Evolutionary conservation across 2,888 invertebrate genomes (phyloP), one percentile per base, ranked within the genome.

Genomic region (Dinocampus coccinellae): DNA sequence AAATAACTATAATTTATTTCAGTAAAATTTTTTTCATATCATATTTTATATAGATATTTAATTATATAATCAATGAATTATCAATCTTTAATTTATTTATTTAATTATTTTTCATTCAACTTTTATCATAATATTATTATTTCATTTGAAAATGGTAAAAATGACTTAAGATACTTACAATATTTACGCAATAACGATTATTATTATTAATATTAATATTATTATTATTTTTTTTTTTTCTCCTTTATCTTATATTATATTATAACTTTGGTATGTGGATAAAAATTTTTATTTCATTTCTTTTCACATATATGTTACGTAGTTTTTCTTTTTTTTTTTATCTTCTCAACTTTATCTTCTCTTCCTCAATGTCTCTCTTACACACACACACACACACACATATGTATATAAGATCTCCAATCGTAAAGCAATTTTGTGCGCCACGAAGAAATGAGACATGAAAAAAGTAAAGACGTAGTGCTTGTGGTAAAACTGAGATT

Each of bases 131-230:
- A 34, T 68, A 29, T 47, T 68, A 29, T 7, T 26, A 53, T 66
- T 70, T 70, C 71, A 71, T 68, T 78, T 81, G 81, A 82, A 82
- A 83, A 82, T 82, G 72, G 84, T 84, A 83, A 81, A 84, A 84
- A 84, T 82, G 77, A 79, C 78, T 80, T 79, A 80, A 73, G 39
- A 64, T 75, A 70, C 63, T 70, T 66, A 57, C 29, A 57, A 47
- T 47, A 47, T 16, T 20, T 47, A 7, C 16, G 16, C 20, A 47
- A 47, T 47, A 16, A 47, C 26, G 29, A 57, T 26, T 13, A 3
- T 24, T 26, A 57, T n/a, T 57, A 29, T 26, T 24, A 29, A 10
- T 57, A 29, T 4, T 57, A 7, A 57, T 57, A 13, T 24, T 26
- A 57, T n/a, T n/a, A n/a, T n/a, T n/a, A n/a, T n/a, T n/a, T n/a